Evolutionary conservation across 2,797 vertebrate species (phyloP), one percentile per base, ranked within the genome.

Genomic region (Danio kyathit): DNA sequence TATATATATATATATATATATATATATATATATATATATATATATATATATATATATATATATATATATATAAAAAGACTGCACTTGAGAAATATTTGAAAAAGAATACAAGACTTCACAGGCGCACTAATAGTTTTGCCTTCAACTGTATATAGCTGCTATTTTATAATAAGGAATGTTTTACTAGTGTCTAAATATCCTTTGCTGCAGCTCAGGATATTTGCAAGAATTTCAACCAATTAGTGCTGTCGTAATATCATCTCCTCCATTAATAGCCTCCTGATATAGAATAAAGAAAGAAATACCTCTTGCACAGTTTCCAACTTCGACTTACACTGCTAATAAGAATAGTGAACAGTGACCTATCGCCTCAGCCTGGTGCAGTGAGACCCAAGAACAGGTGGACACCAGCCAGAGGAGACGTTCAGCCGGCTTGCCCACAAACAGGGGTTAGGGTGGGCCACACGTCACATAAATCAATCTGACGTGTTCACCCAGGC

Each of bases 401-500:
- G 93, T 93, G 90, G 90, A 92, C 86, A 86, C 85, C 83, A 90
- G 89, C 90, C 89, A 76, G 73, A 80, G 83, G 80, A 86, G 74
- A 76, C 40, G 56, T 79, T 82, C 51, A 83, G 82, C 79, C 83
- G 83, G 83, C 85, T 60, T 80, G 77, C 84, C 84, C 84, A 83
- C 76, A 83, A 84, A 83, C 82, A 57, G 78, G 85, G 91, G 91
- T 94, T 89, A 66, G 87, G 76, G 56, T 12, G 84, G 91, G 92
- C 88, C 90, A 90, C 79, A 76, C 88, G 40, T 93, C 89, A 91
- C 87, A 85, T 89, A 90, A 93, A 92, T 93, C 89, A 89, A 91
- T 80, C 86, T 91, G 93, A 94, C 92, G 72, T 91, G 92, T 93
- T 91, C 92, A 92, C 82, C 87, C 91, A 94, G 89, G 92, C 91